Conservation (phyloP, 1,140 invertebrate genomes). For the Oscheius sp. region DNA sequence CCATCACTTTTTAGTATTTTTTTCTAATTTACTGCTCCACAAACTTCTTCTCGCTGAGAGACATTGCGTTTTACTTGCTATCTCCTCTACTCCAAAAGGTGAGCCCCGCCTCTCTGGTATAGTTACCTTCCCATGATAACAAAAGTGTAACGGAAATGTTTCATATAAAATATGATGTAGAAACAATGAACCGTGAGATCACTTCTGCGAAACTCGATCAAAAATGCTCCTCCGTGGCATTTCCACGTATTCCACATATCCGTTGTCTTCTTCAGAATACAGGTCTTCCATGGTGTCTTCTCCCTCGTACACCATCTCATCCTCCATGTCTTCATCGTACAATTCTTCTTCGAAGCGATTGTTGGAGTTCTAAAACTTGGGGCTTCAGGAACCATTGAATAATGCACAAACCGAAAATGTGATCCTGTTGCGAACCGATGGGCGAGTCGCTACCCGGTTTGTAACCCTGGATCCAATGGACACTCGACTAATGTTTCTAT, state of each 20-base stretch:
- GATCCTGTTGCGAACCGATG: not conserved
- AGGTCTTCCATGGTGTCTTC: not conserved
- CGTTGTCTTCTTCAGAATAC: not conserved
- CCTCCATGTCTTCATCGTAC: conserved; percentile 3
- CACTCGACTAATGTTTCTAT: not conserved
- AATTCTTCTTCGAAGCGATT: not conserved
- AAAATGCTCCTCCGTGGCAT: not conserved
- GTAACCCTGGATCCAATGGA: not conserved
- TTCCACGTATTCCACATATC: not conserved
- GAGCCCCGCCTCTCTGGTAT: no score
- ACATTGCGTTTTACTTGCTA: no score
- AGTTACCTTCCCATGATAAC: no score
- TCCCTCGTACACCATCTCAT: not conserved
- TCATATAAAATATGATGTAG: no score
- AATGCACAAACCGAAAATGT: not conserved
- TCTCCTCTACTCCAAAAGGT: no score
- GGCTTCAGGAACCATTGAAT: not conserved
- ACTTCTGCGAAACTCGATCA: not conserved
- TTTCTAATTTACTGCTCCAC: no score
- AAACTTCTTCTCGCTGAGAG: no score
- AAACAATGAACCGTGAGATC: no score
- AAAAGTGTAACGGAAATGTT: no score
- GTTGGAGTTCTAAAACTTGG: not conserved
- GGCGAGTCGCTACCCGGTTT: not conserved
- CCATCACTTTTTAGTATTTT: no score